These are phyloP conservation scores for Apamea sordens DNA, from an alignment of 2,888 invertebrate genomes.

Conservation along the genomic window DNA sequence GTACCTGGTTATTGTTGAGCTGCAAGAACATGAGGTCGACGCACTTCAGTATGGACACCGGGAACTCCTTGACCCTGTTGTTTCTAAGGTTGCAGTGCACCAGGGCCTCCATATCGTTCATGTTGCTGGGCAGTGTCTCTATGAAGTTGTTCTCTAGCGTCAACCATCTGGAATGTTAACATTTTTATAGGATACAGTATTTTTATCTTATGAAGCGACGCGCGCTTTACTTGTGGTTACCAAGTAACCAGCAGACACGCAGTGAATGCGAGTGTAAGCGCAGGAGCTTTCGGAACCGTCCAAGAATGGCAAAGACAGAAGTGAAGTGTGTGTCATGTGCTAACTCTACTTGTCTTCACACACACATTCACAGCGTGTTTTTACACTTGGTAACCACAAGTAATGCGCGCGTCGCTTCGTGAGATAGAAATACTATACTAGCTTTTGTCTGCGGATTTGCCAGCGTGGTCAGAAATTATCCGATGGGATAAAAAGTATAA, in stretches of 20 bases:
- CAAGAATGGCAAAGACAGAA: no score
- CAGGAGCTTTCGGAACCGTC: no score
- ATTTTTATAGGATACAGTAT: not conserved
- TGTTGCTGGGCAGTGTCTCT: constrained; percentile 86
- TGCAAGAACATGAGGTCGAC: constrained; percentile 89
- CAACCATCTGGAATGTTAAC: constrained; percentile 89
- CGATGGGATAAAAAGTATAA: not conserved
- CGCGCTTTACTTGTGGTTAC: not conserved
- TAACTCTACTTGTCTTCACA: no score
- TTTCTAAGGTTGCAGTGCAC: constrained; percentile 92
- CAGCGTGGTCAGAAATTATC: not conserved
- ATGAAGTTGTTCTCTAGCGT: constrained; percentile 92
- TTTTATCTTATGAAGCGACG: not conserved
- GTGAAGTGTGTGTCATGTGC: no score
- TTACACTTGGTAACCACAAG: no score
- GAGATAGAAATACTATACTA: not conserved
- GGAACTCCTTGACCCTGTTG: constrained; percentile 89
- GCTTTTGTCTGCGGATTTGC: not conserved
- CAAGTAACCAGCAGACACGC: no score
- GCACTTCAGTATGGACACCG: constrained; percentile 83
- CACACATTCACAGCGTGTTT: no score
- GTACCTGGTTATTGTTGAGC: constrained; percentile 88
- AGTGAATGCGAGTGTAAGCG: no score
- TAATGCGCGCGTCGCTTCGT: no score
- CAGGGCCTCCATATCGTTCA: constrained; percentile 88